A percentile compares a stretch with the other conserved stretches of the same genome.
Conservation (phyloP, 1,140 invertebrate species). For the Diachasma alloeum region DNA sequence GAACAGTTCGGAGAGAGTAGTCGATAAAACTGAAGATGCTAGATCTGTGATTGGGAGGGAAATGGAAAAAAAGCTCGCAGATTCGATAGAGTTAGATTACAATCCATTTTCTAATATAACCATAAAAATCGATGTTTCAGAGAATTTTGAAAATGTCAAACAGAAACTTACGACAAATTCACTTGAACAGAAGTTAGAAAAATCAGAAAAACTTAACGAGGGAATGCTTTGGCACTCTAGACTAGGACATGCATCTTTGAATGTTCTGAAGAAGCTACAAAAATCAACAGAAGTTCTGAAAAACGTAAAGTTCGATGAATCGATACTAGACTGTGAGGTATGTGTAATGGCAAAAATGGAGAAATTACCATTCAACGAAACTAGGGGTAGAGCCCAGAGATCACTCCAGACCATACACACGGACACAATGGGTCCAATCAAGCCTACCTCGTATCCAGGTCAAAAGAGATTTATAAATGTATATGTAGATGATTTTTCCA, state of each 20-base stretch:
- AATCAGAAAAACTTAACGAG: conserved; percentile 26
- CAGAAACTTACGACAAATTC: too few relatives aligned
- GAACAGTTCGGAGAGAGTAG: conserved; percentile 31
- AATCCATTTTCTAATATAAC: conserved; percentile 7
- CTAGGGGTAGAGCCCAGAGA: conserved; percentile 25
- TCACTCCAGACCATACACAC: conserved; percentile 25
- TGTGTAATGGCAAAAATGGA: conserved; percentile 38
- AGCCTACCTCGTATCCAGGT: conserved; percentile 21
- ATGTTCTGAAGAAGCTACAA: conserved; percentile 37
- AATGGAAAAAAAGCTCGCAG: conserved; percentile 22
- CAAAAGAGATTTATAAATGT: conserved; percentile 22
- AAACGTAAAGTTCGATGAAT: conserved; percentile 37
- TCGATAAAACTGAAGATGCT: not conserved
- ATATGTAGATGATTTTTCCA: conserved; percentile 25
- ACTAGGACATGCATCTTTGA: conserved; percentile 39
- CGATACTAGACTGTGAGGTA: conserved; percentile 38
- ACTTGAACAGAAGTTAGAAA: conserved; percentile 22
- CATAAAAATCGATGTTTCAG: too few relatives aligned
- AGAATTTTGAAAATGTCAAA: too few relatives aligned
- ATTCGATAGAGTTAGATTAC: not conserved
- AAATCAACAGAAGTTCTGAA: conserved; percentile 31
- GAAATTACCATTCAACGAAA: conserved; percentile 34
- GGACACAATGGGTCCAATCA: conserved; percentile 33
- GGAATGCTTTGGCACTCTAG: conserved; percentile 38
- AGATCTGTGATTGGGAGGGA: conserved; percentile 39